These are phyloP conservation scores for Acrossocheilus fasciatus DNA, from an alignment of 2,797 vertebrate genomes.

Conservation along the genomic window DNA sequence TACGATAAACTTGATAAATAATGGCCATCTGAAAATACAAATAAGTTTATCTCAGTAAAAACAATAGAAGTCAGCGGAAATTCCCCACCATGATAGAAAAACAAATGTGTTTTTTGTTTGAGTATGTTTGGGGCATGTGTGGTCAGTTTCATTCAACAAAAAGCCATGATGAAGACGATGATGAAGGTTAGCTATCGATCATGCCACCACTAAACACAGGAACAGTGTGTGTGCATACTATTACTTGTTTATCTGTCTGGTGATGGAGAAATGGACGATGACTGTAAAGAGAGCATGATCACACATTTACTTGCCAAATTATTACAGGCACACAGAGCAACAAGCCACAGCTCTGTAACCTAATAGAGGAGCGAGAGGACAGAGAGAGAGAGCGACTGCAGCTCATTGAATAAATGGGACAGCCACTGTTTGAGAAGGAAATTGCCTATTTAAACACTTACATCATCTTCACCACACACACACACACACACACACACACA, in stretches of 20 bases:
- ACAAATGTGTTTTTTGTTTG: slow-evolving; percentile 11
- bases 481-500: not conserved
- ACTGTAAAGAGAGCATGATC: slow-evolving; percentile 43
- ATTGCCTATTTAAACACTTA: slow-evolving; percentile 47
- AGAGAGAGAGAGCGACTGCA: slow-evolving; percentile 16
- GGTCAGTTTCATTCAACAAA: slow-evolving; percentile 25
- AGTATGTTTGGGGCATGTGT: not conserved
- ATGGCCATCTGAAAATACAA: not conserved
- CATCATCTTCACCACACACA: slow-evolving; percentile 29
- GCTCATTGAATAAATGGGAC: slow-evolving; percentile 51
- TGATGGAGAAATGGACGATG: slow-evolving; percentile 14
- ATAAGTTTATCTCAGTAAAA: not conserved
- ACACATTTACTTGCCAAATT: slow-evolving; percentile 42
- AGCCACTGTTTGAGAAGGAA: slow-evolving; percentile 35
- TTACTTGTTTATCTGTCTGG: slow-evolving; percentile 40
- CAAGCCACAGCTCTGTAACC: slow-evolving; percentile 39
- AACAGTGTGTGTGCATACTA: slow-evolving; percentile 36
- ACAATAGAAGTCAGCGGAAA: not conserved
- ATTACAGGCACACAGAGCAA: slow-evolving; percentile 30
- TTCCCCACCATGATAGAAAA: not conserved
- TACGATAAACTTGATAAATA: not conserved
- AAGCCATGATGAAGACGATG: slow-evolving; percentile 18
- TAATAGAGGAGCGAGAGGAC: slow-evolving; percentile 34
- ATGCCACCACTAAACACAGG: slow-evolving; percentile 25
- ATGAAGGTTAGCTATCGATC: slow-evolving; percentile 31